These are phyloP conservation scores for Corticium candelabrum DNA, from an alignment of 37 sponge, comb jelly and placozoan genomes.

Conservation along the genomic window DNA sequence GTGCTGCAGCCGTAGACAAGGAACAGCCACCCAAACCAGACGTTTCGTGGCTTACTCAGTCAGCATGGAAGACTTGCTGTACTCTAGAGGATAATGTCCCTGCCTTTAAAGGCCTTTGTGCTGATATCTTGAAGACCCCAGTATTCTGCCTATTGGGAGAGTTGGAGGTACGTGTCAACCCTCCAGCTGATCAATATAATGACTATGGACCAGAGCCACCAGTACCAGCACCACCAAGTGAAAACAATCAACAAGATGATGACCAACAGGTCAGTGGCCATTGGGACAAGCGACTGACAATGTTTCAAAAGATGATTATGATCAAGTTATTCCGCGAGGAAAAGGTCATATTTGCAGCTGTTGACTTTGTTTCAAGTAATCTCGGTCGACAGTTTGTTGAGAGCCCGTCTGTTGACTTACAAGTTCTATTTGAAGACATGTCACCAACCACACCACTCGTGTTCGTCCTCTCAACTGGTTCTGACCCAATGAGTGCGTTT, in stretches of 20 bases:
- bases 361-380: constrained; percentile 83
- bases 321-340: constrained; percentile 83
- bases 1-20: constrained; percentile 83
- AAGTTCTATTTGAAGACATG: constrained; percentile 77
- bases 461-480: constrained; percentile 94
- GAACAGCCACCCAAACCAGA: constrained; percentile 84
- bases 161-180: constrained; percentile 33
- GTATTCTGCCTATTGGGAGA: constrained; percentile 56
- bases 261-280: constrained; percentile 55
- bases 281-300: constrained; percentile 78
- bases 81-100: constrained; percentile 72
- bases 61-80: constrained; percentile 68
- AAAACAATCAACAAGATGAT: too few relatives aligned
- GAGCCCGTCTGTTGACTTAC: constrained; percentile 76
- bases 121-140: constrained; percentile 61
- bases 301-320: constrained; percentile 85
- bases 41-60: constrained; percentile 62
- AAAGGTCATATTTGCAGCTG: constrained; percentile 62
- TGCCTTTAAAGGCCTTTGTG: constrained; percentile 56
- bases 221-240: not conserved
- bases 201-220: not conserved
- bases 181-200: not conserved
- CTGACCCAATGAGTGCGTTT: constrained; percentile 95
- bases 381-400: constrained; percentile 90
- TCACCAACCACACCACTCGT: constrained; percentile 80